Evolutionary conservation across 2,113 vertebrate species (phyloP).

Genomic region (Cygnus atratus): DNA sequence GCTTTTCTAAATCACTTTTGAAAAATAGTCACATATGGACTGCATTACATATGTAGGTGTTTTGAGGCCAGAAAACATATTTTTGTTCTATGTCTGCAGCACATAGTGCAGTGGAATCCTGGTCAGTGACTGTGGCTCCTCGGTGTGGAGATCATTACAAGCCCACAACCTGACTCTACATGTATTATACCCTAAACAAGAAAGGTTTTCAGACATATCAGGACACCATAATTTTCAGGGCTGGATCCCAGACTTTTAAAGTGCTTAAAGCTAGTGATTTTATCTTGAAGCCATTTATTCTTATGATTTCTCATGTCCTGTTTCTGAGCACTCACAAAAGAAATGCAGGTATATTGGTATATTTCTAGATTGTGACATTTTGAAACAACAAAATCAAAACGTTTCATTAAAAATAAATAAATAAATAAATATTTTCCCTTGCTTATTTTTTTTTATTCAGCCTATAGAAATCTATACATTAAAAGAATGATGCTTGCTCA

Average conservation of each 20-base stretch:
- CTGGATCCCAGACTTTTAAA: background rate
- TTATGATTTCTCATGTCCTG: background rate
- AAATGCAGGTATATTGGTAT: background rate
- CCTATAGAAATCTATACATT: background rate
- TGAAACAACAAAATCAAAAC: background rate
- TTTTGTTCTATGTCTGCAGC: conserved; percentile 53
- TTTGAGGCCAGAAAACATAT: conserved; percentile 51
- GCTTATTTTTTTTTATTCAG: background rate
- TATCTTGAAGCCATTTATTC: background rate
- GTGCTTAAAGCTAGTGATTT: background rate
- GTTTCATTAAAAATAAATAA: background rate
- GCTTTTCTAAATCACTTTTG: conserved; percentile 28
- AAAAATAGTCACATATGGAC: conserved; percentile 51
- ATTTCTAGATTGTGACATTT: background rate
- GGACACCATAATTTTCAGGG: background rate
- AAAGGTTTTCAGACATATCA: background rate
- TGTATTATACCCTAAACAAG: background rate
- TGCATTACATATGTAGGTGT: conserved; percentile 44
- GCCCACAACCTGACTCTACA: background rate
- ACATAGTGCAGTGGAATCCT: conserved; percentile 1
- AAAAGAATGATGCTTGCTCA: background rate
- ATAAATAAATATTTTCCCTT: background rate
- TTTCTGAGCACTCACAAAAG: background rate
- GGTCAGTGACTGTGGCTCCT: background rate
- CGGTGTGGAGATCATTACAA: conserved; percentile 28